A percentile compares a stretch with the other conserved stretches of the same genome.
Conservation (phyloP, 2,113 vertebrate species). For the Urocitellus parryii region DNA sequence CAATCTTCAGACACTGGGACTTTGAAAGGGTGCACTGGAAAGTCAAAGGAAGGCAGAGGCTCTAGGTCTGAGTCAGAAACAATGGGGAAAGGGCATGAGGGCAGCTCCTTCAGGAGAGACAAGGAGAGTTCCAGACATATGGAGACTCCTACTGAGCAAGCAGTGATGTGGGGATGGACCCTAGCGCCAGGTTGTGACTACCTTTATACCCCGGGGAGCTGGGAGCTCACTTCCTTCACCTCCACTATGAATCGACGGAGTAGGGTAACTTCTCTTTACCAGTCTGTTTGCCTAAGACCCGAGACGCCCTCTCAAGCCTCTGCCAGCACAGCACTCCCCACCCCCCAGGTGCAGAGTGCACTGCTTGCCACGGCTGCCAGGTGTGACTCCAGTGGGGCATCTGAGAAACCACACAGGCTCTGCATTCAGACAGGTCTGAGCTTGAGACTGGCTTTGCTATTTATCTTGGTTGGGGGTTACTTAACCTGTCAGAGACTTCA, state of each 20-base stretch:
- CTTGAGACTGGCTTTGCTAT: neutral
- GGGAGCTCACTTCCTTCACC: neutral
- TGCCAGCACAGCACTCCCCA: neutral
- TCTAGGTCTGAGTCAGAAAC: neutral
- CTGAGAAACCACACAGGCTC: neutral
- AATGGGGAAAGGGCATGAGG: neutral
- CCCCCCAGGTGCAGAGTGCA: neutral
- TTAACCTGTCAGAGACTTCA: neutral
- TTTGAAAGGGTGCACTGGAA: neutral
- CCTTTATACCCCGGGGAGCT: neutral
- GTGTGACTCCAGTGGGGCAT: neutral
- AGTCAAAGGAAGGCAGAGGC: neutral
- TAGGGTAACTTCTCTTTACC: neutral
- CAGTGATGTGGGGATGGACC: too few species aligned
- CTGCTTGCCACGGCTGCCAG: neutral
- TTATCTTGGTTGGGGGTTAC: constrained; percentile 7
- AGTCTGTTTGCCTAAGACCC: neutral
- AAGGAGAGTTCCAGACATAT: neutral
- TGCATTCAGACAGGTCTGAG: neutral
- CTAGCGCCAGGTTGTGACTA: neutral
- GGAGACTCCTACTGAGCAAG: neutral
- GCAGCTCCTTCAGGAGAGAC: neutral
- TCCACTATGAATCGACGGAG: neutral
- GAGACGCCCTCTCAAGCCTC: neutral
- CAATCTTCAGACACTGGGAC: neutral